A percentile compares a stretch with the other conserved stretches of the same genome.
phyloP scores from a whole-genome alignment of 2,797 vertebrate species.

The Urophycis tenuis region DNA sequence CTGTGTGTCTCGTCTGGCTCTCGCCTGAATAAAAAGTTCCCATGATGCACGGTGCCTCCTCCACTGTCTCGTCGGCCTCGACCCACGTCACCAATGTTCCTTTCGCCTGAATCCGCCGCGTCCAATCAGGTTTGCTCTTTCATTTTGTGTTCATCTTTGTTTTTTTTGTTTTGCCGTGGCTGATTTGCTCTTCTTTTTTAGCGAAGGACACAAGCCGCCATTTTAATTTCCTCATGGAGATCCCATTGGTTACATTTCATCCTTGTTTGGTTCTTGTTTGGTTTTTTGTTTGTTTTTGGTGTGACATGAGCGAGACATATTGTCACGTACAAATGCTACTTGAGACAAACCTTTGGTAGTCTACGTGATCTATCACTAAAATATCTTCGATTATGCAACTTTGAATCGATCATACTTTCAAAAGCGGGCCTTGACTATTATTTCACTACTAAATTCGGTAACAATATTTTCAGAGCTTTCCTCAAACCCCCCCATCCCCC shows the following conservation, averaged over 20 bases:
- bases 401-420: neutral
- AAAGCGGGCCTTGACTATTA: neutral
- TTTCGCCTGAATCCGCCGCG: conserved; percentile 91
- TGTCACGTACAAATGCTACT: neutral
- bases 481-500: too few species aligned
- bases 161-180: conserved; percentile 72
- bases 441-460: neutral
- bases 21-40: conserved; percentile 94
- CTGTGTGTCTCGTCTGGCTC: conserved; percentile 83
- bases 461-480: neutral
- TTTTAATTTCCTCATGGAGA: conserved; percentile 27
- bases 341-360: neutral
- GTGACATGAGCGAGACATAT: neutral
- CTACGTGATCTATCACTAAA: conserved; percentile 11
- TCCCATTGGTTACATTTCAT: conserved; percentile 48
- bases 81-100: conserved; percentile 94
- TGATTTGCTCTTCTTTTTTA: conserved; percentile 40
- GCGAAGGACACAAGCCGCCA: conserved; percentile 28
- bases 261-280: conserved; percentile 26
- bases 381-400: neutral
- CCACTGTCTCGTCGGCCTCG: conserved; percentile 96
- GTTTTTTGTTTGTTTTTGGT: neutral
- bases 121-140: conserved; percentile 99
- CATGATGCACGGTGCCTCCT: conserved; percentile 99
- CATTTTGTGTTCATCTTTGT: conserved; percentile 82